Evolutionary conservation across 2,113 vertebrate species (phyloP).

Genomic region (Nothoprocta pentlandii): DNA sequence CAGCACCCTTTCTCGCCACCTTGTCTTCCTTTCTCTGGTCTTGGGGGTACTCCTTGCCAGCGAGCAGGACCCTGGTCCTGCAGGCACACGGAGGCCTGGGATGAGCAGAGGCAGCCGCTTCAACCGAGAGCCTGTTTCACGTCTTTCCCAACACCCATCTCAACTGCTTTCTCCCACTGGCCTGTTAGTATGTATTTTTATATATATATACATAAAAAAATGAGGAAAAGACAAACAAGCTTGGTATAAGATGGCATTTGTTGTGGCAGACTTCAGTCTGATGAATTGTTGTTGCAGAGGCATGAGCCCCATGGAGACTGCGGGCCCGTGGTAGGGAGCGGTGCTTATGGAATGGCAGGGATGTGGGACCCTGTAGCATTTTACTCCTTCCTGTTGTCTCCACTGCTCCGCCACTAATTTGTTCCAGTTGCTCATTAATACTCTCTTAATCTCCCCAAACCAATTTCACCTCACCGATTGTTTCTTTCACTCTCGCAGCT

Average conservation of each 20-base stretch:
- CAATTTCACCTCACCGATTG: background rate
- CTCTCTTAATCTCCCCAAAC: background rate
- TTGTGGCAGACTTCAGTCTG: background rate
- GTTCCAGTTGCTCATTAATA: slow-evolving; percentile 42
- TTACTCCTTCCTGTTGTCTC: background rate
- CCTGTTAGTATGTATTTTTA: no score
- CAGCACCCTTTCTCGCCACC: background rate
- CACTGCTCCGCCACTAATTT: background rate
- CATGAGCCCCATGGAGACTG: background rate
- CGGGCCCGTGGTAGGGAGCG: fast-evolving
- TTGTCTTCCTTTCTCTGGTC: background rate
- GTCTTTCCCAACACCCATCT: background rate
- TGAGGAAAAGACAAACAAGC: background rate
- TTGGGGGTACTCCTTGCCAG: fast-evolving
- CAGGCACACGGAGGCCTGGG: fast-evolving
- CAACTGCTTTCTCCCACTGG: background rate
- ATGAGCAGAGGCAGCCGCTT: background rate
- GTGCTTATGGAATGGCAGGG: background rate
- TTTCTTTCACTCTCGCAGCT: background rate
- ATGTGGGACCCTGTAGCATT: background rate
- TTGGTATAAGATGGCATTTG: background rate
- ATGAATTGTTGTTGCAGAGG: background rate
- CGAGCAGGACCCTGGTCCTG: background rate
- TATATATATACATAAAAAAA: no score
- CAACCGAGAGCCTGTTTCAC: background rate